Conservation (phyloP, 1,140 invertebrate genomes). For the Dermatophagoides farinae region DNA sequence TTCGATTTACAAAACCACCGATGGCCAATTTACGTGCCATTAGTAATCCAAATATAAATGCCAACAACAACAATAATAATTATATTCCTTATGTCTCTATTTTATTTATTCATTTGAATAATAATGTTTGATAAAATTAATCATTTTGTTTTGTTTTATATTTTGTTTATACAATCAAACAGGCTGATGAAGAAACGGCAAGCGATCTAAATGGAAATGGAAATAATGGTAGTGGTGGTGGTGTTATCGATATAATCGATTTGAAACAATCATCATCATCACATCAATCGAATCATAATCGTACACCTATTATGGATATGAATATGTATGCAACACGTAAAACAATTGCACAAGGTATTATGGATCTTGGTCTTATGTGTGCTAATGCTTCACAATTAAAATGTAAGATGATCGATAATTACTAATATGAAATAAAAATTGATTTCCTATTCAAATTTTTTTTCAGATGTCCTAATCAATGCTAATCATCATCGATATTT, state of each 20-base stretch:
- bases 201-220: constrained; percentile 3
- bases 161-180: neutral
- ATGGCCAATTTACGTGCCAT: too few relatives aligned
- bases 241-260: neutral
- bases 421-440: too few relatives aligned
- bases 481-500: constrained; percentile 18
- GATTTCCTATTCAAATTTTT: neutral
- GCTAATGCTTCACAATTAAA: constrained; percentile 62
- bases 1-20: too few relatives aligned
- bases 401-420: constrained; percentile 6
- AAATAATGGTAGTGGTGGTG: neutral
- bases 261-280: neutral
- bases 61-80: neutral
- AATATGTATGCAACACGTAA: constrained; percentile 70
- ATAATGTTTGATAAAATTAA: neutral
- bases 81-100: neutral
- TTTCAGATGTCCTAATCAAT: constrained; percentile 11
- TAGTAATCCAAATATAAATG: neutral
- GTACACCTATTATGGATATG: constrained; percentile 34
- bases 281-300: neutral
- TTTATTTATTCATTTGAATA: neutral
- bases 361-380: constrained; percentile 29
- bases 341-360: constrained; percentile 44
- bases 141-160: neutral
- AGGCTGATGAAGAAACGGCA: neutral